Base-by-base conservation (phyloP, 23 tunicate genomes). In the Halocynthia roretzi region DNA sequence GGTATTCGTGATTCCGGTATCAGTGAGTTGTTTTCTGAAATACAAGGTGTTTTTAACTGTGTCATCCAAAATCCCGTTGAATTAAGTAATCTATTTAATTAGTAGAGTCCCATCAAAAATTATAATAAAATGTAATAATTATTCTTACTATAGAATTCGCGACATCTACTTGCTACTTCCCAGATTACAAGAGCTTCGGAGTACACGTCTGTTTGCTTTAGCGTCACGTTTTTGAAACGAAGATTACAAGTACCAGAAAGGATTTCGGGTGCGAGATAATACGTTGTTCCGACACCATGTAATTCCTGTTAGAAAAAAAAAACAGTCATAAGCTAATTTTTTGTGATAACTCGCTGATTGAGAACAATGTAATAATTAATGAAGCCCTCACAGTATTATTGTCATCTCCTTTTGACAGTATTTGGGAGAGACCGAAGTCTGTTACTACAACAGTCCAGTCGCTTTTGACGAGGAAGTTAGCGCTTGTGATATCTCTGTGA, bases 171-270 rank as follows among this genome's bases (percentile, higher is more conserved):
- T 14, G 69, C 70, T 49, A 88, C 77, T 71, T 88, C 94, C 94
- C 94, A 88, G 77, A 88, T 78, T 15, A 88, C 87, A 48, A 88
- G 54, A 7, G 77, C 83, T 78, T 73, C 79, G 6, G 94, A 83
- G 63, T 88, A 88, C 21, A 88, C 87, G 58, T 88, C 94, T 62
- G 94, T 81, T 48, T 88, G 94, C 52, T 77, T 88, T 8, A 88
- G 72, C 6, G 94, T 50, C 21, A 58, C 57, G 12, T 76, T 56
- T 7, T 8, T 20, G 20, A 72, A 70, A 6, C 72, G 53, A 6
- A 88, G 23, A 62, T 88, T 71, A 15, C 83, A 73, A 7, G 87
- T 75, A 20, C 65, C 80, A 63, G 72, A 62, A 6, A 88, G 78
- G 55, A 88, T 55, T 83, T 88, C 94, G 6, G 94, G 94, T 8